Percentiles rank a stretch among this genome's conserved stretches.
phyloP scores from a whole-genome alignment of 2,888 invertebrate genomes.

The Syritta pipiens region DNA sequence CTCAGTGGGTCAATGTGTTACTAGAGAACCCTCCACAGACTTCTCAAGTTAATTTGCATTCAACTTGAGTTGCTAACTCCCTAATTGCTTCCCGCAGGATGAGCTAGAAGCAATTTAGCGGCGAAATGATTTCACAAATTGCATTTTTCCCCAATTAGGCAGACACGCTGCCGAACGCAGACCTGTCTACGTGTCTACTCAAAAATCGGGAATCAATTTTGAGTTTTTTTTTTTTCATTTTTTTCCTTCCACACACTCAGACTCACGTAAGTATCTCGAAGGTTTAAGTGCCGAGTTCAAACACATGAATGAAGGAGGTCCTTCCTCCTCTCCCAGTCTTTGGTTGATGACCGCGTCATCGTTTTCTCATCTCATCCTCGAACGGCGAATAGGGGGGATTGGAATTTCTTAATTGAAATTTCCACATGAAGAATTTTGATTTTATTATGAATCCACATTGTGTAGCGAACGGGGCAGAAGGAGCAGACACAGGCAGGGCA shows the following conservation, averaged over 20 bases:
- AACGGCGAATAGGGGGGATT: constrained; percentile 53
- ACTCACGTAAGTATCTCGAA: constrained; percentile 33
- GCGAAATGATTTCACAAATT: constrained; percentile 12
- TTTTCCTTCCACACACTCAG: neutral
- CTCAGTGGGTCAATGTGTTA: constrained; percentile 24
- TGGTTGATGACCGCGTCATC: constrained; percentile 65
- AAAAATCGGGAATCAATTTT: constrained; percentile 41
- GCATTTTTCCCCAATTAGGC: constrained; percentile 33
- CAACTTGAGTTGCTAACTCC: neutral
- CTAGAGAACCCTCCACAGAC: neutral
- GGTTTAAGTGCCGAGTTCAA: constrained; percentile 54
- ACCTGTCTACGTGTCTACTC: neutral
- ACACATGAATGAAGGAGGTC: constrained; percentile 27
- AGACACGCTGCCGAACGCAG: no score
- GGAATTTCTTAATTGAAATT: constrained; percentile 70
- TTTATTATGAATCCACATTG: constrained; percentile 66
- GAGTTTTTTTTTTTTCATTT: neutral
- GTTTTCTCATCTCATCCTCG: constrained; percentile 34
- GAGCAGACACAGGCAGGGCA: constrained; percentile 15
- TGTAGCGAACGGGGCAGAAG: constrained; percentile 9
- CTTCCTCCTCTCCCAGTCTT: constrained; percentile 26
- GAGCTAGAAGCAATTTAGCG: neutral
- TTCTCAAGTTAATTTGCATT: constrained; percentile 38
- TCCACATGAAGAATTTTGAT: constrained; percentile 67
- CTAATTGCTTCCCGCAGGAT: constrained; percentile 27